Percentiles rank a stretch among this genome's conserved stretches.
These are phyloP conservation scores for Cataglyphis albicans DNA, from an alignment of 2,888 invertebrate species.

Conservation along the genomic window DNA sequence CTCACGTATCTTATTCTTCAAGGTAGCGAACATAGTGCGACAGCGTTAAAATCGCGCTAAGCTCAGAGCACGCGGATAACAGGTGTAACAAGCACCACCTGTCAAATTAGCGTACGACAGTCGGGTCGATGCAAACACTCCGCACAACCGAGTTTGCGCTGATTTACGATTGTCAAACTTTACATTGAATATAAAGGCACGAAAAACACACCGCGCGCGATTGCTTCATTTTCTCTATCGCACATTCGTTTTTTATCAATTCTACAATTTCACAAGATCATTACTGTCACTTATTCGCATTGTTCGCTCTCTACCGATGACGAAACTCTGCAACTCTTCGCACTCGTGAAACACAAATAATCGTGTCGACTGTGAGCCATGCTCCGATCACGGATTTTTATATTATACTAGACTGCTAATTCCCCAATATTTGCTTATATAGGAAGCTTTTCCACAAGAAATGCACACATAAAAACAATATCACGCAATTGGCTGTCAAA, in stretches of 20 bases:
- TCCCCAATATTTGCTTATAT: too few species aligned
- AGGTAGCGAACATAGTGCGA: constrained; percentile 93
- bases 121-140: constrained; percentile 33
- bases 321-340: not conserved
- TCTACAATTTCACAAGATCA: not conserved
- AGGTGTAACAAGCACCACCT: constrained; percentile 66
- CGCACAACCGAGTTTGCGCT: constrained; percentile 28
- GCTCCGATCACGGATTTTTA: too few species aligned
- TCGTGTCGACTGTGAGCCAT: not conserved
- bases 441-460: too few species aligned
- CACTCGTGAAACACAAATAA: not conserved
- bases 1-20: constrained; percentile 96
- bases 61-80: not conserved
- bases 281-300: not conserved
- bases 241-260: not conserved
- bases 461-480: too few species aligned
- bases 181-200: not conserved
- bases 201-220: not conserved
- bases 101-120: constrained; percentile 67
- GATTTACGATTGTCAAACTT: not conserved
- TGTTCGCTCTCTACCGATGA: not conserved
- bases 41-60: constrained; percentile 42
- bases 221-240: constrained; percentile 1
- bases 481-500: not conserved
- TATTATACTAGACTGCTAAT: too few species aligned